These are phyloP conservation scores for Gastrophysa polygoni DNA, from an alignment of 2,888 invertebrate genomes.

Conservation along the genomic window DNA sequence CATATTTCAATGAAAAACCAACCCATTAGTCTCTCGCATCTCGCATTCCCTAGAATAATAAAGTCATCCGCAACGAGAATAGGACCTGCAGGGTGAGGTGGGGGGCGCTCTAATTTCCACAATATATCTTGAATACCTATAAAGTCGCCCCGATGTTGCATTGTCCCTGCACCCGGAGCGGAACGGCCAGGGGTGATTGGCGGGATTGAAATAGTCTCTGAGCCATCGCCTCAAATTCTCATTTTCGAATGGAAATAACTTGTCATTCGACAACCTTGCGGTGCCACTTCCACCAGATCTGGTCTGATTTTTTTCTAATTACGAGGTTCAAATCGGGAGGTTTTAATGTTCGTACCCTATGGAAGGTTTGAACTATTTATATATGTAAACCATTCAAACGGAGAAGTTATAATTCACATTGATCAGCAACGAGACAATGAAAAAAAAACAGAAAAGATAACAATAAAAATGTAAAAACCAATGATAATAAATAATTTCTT, in stretches of 20 bases:
- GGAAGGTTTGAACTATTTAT: no score
- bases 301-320: no score
- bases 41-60: conserved; percentile 42
- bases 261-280: no score
- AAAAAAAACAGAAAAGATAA: no score
- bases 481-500: no score
- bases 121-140: conserved; percentile 52
- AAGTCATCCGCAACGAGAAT: conserved; percentile 47
- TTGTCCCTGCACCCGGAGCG: conserved; percentile 42
- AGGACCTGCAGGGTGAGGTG: conserved; percentile 41
- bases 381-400: no score
- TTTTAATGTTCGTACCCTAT: no score
- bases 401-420: no score
- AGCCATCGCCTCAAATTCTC: background rate
- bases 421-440: no score
- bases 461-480: no score
- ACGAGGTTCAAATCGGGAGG: no score
- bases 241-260: background rate
- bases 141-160: conserved; percentile 44
- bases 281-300: no score
- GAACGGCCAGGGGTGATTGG: conserved; percentile 29
- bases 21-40: conserved; percentile 25
- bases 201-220: conserved; percentile 17
- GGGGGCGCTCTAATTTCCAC: conserved; percentile 44
- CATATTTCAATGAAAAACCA: conserved; percentile 19